Conservation (phyloP, 2,113 vertebrate species). For the Eolophus roseicapilla region DNA sequence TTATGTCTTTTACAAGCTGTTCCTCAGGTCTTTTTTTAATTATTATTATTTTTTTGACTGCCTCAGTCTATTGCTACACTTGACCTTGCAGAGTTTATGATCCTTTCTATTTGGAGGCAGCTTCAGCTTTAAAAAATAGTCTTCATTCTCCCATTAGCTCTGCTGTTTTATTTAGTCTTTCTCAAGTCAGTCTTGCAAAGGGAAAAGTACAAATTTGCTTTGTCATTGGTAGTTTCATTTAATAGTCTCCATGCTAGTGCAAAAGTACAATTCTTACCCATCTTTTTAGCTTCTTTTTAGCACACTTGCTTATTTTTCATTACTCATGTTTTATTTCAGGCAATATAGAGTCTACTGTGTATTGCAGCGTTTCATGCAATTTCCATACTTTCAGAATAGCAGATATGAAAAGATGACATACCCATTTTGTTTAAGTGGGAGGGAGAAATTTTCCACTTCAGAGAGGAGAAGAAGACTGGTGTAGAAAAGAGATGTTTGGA, state of each 20-base stretch:
- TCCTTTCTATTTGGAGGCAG: neutral
- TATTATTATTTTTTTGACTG: neutral
- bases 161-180: neutral
- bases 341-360: neutral
- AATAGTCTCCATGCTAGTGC: neutral
- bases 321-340: neutral
- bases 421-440: neutral
- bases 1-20: neutral
- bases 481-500: neutral
- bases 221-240: neutral
- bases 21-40: neutral
- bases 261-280: neutral
- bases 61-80: neutral
- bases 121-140: neutral
- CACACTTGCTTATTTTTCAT: neutral
- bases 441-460: neutral
- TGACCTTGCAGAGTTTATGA: neutral
- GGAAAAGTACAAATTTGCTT: neutral
- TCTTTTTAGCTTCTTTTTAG: neutral
- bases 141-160: neutral
- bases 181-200: neutral
- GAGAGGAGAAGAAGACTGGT: neutral
- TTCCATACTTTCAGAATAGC: neutral
- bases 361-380: neutral
- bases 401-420: neutral